phyloP scores from a whole-genome alignment of 2,797 vertebrate species.

The Streptopelia turtur region DNA sequence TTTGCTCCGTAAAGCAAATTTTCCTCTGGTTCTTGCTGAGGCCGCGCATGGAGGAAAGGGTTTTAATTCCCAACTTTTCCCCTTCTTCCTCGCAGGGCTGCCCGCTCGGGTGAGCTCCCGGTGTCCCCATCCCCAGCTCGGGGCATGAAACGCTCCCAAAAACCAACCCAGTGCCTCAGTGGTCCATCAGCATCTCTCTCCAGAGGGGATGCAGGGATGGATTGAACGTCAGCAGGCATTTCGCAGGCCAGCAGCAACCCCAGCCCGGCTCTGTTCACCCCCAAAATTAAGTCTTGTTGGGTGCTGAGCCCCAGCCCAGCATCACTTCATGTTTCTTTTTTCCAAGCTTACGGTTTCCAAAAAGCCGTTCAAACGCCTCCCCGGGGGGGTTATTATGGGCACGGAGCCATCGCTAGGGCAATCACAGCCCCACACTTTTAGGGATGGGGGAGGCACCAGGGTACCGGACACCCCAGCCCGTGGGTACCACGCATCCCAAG shows the following conservation, averaged over 20 bases:
- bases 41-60: background rate
- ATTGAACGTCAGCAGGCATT: background rate
- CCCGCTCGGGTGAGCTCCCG: accelerated
- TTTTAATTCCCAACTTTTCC: slow-evolving; percentile 20
- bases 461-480: too few species aligned
- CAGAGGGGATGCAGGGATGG: background rate
- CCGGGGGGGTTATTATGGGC: background rate
- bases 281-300: accelerated
- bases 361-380: background rate
- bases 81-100: background rate
- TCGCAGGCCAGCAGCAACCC: background rate
- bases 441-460: background rate
- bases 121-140: background rate
- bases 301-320: background rate
- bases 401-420: background rate
- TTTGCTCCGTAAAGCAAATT: slow-evolving; percentile 4
- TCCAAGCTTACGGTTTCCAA: background rate
- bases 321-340: accelerated
- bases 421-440: background rate
- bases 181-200: background rate
- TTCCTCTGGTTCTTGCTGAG: background rate
- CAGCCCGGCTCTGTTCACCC: background rate
- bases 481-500: background rate
- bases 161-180: accelerated
- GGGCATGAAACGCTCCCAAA: accelerated